Conservation (phyloP, 2,888 invertebrate species). For the Augiades crinisus region DNA sequence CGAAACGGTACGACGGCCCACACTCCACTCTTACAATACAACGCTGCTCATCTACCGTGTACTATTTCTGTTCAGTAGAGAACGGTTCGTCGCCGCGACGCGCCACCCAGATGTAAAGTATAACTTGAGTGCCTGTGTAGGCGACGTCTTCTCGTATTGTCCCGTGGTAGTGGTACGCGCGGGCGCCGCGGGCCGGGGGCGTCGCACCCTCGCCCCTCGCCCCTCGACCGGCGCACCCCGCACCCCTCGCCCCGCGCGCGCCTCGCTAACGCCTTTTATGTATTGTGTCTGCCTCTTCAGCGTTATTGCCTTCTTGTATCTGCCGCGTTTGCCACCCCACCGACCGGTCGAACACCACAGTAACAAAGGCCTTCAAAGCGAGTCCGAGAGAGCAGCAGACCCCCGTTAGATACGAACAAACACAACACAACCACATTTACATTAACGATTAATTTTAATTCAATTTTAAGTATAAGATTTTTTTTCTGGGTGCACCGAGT, state of each 20-base stretch:
- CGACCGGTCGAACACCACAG: constrained; percentile 73
- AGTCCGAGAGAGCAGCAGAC: constrained; percentile 83
- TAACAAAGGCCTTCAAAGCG: constrained; percentile 80
- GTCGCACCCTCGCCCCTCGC: constrained; percentile 30
- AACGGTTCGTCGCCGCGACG: constrained; percentile 75
- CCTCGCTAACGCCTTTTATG: constrained; percentile 70
- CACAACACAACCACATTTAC: constrained; percentile 76
- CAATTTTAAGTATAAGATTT: constrained; percentile 46
- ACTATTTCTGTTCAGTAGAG: constrained; percentile 81
- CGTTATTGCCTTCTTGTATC: constrained; percentile 66
- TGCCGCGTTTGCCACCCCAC: constrained; percentile 58
- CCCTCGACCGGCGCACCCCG: constrained; percentile 50
- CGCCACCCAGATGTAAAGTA: constrained; percentile 76
- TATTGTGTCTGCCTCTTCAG: constrained; percentile 66
- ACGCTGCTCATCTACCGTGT: constrained; percentile 80
- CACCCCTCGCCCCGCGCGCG: constrained; percentile 62
- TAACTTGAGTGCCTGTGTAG: constrained; percentile 60
- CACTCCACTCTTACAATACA: constrained; percentile 80
- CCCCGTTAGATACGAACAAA: constrained; percentile 75
- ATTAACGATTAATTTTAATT: constrained; percentile 61
- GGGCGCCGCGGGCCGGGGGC: constrained; percentile 66
- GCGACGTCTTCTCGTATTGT: constrained; percentile 62
- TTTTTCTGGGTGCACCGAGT: constrained; percentile 64
- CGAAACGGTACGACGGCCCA: constrained; percentile 93
- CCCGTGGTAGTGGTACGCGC: constrained; percentile 67